Base-by-base conservation (phyloP, 2,797 vertebrate species). In the Carcharodon carcharias region DNA sequence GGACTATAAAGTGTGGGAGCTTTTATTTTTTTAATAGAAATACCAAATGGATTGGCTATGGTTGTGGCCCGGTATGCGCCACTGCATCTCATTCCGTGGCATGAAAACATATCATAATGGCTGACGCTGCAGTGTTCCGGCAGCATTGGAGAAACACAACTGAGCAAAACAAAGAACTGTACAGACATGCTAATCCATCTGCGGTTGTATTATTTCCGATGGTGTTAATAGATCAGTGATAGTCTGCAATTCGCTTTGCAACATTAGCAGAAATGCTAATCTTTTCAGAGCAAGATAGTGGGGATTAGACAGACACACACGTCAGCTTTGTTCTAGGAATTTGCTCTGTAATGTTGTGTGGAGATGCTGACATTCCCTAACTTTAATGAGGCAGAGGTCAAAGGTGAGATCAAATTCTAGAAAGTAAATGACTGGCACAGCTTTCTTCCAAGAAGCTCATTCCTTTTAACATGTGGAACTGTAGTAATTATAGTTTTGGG, bases 231-330 rank as follows among this genome's bases (percentile, higher is more conserved):
- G 94, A 95, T 95, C 94, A 77, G 94, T 73, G 26, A 95, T 77
- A n/a, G 94, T 95, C 94, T 95, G 94, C 94, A 95, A 77, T 77
- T 77, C 50, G 67, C 69, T 95, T 54, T 95, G 94, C 94, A 95
- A 95, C 94, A 95, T 95, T 73, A 95, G 94, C 94, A 95, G 94
- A 95, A 95, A 73, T 0, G 50, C 58, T 95, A 95, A 95, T 95
- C 94, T 95, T 95, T 95, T 95, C 94, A 77, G 94, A 50, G 69
- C 94, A 95, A 95, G 69, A 71, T 73, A n/a, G 94, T 54, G 35
- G 94, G 94, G 94, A 77, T 95, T 77, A 95, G 73, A 58, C 45
- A 95, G 31, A 73, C 69, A 77, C 50, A 56, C 67, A 56, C 94
- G 94, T 95, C 94, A 95, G 94, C 69, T 56, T 95, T 71, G 67